Evolutionary conservation across 2,888 invertebrate genomes (phyloP), one percentile per base, ranked within the genome.

Genomic region (Andrena hattorfiana): DNA sequence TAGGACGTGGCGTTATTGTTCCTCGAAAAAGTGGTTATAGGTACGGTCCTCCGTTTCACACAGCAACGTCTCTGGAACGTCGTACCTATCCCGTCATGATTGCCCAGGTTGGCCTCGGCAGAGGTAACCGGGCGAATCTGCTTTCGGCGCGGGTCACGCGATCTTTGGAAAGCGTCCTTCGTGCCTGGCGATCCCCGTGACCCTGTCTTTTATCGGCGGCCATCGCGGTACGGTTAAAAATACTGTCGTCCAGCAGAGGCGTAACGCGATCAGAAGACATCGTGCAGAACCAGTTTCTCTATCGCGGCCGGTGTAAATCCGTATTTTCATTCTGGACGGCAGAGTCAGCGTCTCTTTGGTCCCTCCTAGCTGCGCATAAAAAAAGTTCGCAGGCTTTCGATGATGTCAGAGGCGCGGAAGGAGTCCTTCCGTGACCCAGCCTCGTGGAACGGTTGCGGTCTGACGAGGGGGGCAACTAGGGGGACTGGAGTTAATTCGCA

Each of bases 81-180:
- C 16, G 56, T 76, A 76, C 32, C 8, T 32, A 32, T 32, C 8
- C 32, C 32, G 8, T 69, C 68, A 59, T 54, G 62, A 83, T 81
- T 76, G 62, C n/a, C 20, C 16, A n/a, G 49, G 2, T 5, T 59
- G 77, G 70, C 72, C 66, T 83, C 81, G 70, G 60, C 1, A n/a
- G 51, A 35, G 26, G 13, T 42, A 42, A 13, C 63, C 23, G 54
- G 71, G 70, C 66, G 49, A 49, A 26, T 48, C 32, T 60, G 56
- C 48, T 60, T 56, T 56, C 71, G 69, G 48, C 54, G 10, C 23
- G 13, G 28, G 23, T n/a, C 10, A 42, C 62, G 28, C 64, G 60
- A 69, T 77, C 63, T 77, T 83, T 70, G 51, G 81, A 81, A 70
- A 60, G 63, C 3, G 78, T 35, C 81, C 70, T 81, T 81, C 78